Evolutionary conservation across 2,113 vertebrate genomes (phyloP).

Genomic region (Cathartes aura): DNA sequence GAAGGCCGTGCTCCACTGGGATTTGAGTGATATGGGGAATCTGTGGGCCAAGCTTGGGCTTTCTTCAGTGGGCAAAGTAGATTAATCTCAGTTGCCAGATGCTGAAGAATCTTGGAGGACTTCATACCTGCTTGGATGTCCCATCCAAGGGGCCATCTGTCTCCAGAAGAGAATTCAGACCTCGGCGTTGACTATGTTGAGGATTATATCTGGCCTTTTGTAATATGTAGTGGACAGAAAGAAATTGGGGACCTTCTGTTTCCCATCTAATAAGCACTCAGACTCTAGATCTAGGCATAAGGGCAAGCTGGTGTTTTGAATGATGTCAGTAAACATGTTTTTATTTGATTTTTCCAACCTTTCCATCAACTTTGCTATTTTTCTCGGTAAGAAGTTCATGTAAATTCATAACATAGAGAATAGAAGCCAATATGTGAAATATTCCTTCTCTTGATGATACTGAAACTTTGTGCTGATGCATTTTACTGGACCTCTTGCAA

Average conservation of each 20-base stretch:
- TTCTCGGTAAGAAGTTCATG: background rate
- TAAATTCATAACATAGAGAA: background rate
- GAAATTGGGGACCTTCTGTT: background rate
- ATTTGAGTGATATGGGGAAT: background rate
- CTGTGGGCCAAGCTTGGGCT: background rate
- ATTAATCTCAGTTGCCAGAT: background rate
- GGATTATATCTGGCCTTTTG: background rate
- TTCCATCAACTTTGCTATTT: background rate
- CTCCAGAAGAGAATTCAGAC: background rate
- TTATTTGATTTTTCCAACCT: background rate
- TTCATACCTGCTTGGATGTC: background rate
- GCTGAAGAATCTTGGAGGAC: background rate
- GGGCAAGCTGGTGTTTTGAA: background rate
- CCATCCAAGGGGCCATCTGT: background rate
- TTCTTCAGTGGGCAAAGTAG: background rate
- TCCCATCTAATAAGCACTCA: background rate
- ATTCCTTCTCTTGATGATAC: background rate
- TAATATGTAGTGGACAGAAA: background rate
- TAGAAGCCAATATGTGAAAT: background rate
- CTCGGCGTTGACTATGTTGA: background rate
- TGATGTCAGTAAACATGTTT: background rate
- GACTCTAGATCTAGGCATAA: background rate
- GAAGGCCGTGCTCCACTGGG: background rate
- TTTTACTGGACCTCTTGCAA: background rate
- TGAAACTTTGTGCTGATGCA: background rate